Base-by-base conservation (phyloP, 2,888 invertebrate species). In the Entomobrya multifasciata region DNA sequence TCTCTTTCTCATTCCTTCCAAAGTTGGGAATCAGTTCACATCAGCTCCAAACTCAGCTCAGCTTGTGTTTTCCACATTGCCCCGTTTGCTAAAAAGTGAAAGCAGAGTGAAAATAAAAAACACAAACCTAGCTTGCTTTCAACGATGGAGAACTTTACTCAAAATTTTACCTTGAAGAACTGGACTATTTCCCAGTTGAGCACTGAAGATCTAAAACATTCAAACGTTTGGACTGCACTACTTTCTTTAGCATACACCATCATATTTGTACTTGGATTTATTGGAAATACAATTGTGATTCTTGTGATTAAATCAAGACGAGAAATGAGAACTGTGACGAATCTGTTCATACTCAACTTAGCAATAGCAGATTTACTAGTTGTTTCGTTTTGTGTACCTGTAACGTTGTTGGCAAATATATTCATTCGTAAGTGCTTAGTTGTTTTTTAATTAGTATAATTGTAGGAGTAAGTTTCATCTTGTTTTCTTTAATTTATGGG, bases 321-420 rank as follows among this genome's bases (percentile, higher is more conserved):
- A 70, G 88, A 91, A 20, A 92, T 93, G 91, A 91, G 92, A 80
- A 92, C 92, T 3, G 92, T 92, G 10, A 93, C 93, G 65, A 93
- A 93, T 88, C 92, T 92, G 86, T 92, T 93, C 89, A 93, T 93
- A 93, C 93, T 70, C 92, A 93, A 90, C 49, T 77, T 90, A 15
- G 88, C 90, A 1, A 49, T 87, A 0, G 90, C 90, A 0, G 90
- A 90, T 90, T 91, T 93, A 13, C 91, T 93, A 55, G 93, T 93
- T 52, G 91, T 93, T 20, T 90, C 93, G 20, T 92, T 93, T 89
- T 93, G 93, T 88, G 91, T 93, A 4, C 93, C 93, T 0, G 92
- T 93, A 6, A 93, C 93, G 3, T 91, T 93, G 3, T 90, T 93
- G 72, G 92, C 93, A 83, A 93, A 93, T 89, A 91, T 93, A 10